Conservation (phyloP, 1,140 invertebrate genomes). For the Apis laboriosa region DNA sequence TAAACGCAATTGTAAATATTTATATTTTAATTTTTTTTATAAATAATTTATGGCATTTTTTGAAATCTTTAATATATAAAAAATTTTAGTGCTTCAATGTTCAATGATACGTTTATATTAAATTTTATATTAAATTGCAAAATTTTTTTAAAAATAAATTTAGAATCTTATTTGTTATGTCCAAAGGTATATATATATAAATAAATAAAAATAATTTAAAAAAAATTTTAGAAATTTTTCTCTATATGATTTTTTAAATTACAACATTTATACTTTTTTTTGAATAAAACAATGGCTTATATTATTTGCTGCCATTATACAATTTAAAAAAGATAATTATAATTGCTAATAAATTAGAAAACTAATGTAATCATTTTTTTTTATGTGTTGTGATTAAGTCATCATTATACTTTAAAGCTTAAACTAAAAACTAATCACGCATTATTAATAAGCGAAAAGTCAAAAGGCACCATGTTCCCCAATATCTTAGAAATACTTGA, state of each 20-base stretch:
- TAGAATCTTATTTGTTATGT: not conserved
- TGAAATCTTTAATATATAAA: not conserved
- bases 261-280: conserved; percentile 3
- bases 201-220: not conserved
- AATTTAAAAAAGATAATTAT: not conserved
- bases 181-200: conserved; percentile 11
- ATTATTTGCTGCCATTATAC: not conserved
- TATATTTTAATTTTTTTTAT: conserved; percentile 25
- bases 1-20: not conserved
- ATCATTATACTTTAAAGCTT: conserved; percentile 21
- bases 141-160: not conserved
- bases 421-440: conserved; percentile 28
- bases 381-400: not conserved
- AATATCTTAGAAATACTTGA: conserved; percentile 43
- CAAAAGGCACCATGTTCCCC: conserved; percentile 47
- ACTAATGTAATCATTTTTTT: not conserved
- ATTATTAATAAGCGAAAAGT: conserved; percentile 36
- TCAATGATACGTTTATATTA: not conserved
- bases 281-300: conserved; percentile 1
- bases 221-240: not conserved
- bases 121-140: not conserved
- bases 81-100: conserved; percentile 4
- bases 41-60: conserved; percentile 24
- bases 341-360: conserved; percentile 17
- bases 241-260: conserved; percentile 17